Evolutionary conservation across 1,140 invertebrate species (phyloP).

Genomic region (Diorhabda carinulata): DNA sequence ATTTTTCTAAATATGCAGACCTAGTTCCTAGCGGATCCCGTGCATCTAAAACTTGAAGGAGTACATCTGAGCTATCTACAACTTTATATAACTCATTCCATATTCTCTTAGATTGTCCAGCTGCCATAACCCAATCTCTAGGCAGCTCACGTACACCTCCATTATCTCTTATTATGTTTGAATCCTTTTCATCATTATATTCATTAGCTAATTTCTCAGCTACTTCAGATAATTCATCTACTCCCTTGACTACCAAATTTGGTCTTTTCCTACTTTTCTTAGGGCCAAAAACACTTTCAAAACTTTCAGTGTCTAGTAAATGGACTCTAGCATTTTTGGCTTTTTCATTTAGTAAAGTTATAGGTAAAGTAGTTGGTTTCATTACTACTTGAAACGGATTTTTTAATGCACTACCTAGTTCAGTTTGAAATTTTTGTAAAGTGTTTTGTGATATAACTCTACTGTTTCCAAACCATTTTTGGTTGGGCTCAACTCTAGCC

Average conservation of each 20-base stretch:
- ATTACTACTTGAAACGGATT: constrained; percentile 98
- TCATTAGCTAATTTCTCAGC: constrained; percentile 67
- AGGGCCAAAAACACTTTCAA: constrained; percentile 90
- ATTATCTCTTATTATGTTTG: constrained; percentile 79
- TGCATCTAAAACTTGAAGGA: constrained; percentile 91
- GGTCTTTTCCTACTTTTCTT: constrained; percentile 91
- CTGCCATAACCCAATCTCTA: constrained; percentile 83
- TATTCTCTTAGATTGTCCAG: constrained; percentile 94
- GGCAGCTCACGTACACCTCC: constrained; percentile 68
- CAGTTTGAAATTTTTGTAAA: constrained; percentile 95
- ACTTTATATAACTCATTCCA: constrained; percentile 99
- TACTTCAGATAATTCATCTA: constrained; percentile 66
- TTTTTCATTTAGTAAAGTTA: constrained; percentile 91
- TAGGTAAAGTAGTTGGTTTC: constrained; percentile 91
- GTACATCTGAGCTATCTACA: constrained; percentile 96
- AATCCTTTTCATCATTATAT: constrained; percentile 78
- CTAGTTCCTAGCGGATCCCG: constrained; percentile 94
- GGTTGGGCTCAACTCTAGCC: constrained; percentile 93
- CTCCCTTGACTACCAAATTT: constrained; percentile 70
- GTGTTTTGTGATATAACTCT: constrained; percentile 89
- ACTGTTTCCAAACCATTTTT: constrained; percentile 97
- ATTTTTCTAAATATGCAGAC: constrained; percentile 90
- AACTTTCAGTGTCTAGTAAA: constrained; percentile 92
- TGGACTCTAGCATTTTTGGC: constrained; percentile 88
- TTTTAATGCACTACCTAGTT: constrained; percentile 88